A percentile compares a stretch with the other conserved stretches of the same genome.
Conservation (phyloP, 2,113 vertebrate genomes). For the Lampris incognitus region DNA sequence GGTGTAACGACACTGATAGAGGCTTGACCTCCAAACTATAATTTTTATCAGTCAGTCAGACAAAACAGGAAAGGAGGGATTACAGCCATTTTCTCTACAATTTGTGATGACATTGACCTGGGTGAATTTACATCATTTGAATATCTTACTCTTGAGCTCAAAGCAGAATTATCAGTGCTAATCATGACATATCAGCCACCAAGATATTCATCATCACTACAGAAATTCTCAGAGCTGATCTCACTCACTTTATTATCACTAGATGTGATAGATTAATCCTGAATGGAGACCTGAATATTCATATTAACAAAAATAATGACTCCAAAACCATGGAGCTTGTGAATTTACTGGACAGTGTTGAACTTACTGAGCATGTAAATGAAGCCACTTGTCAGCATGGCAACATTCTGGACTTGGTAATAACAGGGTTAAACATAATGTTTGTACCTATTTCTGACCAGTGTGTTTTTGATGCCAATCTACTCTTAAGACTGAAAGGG, state of each 20-base stretch:
- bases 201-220: background rate
- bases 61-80: background rate
- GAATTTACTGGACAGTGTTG: background rate
- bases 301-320: background rate
- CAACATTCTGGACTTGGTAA: background rate
- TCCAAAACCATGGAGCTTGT: background rate
- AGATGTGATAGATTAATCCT: background rate
- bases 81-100: background rate
- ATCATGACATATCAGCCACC: background rate
- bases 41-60: background rate
- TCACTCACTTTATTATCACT: background rate
- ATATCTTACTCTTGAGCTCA: background rate
- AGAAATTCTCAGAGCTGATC: background rate
- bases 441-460: background rate
- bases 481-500: too few species aligned
- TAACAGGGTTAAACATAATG: background rate
- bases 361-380: background rate
- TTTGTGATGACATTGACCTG: background rate
- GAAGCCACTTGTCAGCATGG: background rate
- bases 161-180: background rate
- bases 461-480: background rate
- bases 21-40: slow-evolving; percentile 1
- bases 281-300: background rate
- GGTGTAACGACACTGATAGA: background rate
- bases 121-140: background rate